Base-by-base conservation (phyloP, 2,888 invertebrate species). In the Apamea sordens region DNA sequence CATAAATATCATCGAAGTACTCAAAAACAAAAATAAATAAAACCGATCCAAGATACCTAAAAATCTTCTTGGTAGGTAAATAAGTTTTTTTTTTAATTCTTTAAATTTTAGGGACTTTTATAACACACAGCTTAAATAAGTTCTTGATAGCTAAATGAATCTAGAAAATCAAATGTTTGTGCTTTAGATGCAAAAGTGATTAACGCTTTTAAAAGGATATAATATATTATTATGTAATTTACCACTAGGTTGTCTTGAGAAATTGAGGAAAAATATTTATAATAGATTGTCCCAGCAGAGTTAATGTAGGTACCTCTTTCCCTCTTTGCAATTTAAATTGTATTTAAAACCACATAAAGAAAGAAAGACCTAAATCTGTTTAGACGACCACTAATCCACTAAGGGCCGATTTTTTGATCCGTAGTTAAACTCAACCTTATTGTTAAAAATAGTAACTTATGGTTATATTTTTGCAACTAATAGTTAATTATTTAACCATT, bases 221-320 rank as follows among this genome's bases (percentile, higher is more conserved):
- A 41, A 3, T 41, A 3, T 41, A 44, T 44, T 44, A 11, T 44
- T 44, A 61, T 18, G 28, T 59, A 61, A n/a, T 67, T 44, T 44
- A 61, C 13, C 41, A 59, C 41, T 47, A 63, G 10, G 18, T 64
- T 74, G 15, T 10, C 10, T 36, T 74, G 41, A 24, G 15, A 28
- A 73, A 44, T 32, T 53, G 11, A 21, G 24, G n/a, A 59, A 72
- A 56, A 74, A 32, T 75, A n/a, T 74, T 65, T 75, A 18, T 74
- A 8, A 41, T 63, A 32, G 10, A 24, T 47, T 71, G 13, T 53
- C 3, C n/a, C n/a, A n/a, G 6, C 7, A 73, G 1, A 74, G 36
- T 71, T 28, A 56, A 70, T 18, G 8, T 13, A 41, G 32, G 32
- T 50, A 28, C 15, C 15, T 41, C 24, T 41, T 59, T 18, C 18